Conservation (phyloP, 2,888 invertebrate genomes). For the Alentia gelatinosa region DNA sequence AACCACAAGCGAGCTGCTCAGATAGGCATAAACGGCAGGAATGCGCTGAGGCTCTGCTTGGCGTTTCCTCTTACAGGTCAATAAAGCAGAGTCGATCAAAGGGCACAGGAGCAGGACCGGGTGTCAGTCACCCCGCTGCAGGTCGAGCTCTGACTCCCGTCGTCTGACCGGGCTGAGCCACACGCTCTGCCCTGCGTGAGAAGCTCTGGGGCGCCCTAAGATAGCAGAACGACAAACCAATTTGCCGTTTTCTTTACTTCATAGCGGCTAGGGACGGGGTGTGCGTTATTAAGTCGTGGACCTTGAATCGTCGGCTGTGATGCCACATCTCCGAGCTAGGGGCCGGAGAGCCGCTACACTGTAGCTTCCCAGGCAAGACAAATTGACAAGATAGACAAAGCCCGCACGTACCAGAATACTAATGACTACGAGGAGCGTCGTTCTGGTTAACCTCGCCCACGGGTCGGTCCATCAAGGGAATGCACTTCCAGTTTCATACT, state of each 20-base stretch:
- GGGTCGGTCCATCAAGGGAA: no score
- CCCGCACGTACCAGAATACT: neutral
- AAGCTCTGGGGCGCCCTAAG: no score
- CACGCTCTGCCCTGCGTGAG: no score
- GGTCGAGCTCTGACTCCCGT: neutral
- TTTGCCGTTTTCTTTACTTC: no score
- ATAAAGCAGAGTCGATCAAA: neutral
- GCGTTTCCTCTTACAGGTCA: neutral
- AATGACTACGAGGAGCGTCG: neutral
- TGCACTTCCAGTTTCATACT: no score
- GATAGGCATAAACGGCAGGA: neutral
- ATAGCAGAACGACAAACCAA: no score
- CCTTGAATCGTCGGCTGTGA: neutral
- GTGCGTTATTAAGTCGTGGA: neutral
- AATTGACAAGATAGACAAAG: neutral
- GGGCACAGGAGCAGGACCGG: neutral
- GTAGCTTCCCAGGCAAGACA: neutral
- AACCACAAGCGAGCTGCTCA: no score
- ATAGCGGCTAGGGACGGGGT: neutral
- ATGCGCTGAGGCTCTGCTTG: neutral
- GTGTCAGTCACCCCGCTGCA: neutral
- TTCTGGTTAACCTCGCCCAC: neutral
- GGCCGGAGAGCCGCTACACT: neutral
- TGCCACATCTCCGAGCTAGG: neutral
- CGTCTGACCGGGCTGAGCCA: no score